Percentiles rank a stretch among this genome's conserved stretches.
phyloP scores from a whole-genome alignment of 2,113 vertebrate genomes.

The Sakesphorus luctuosus region DNA sequence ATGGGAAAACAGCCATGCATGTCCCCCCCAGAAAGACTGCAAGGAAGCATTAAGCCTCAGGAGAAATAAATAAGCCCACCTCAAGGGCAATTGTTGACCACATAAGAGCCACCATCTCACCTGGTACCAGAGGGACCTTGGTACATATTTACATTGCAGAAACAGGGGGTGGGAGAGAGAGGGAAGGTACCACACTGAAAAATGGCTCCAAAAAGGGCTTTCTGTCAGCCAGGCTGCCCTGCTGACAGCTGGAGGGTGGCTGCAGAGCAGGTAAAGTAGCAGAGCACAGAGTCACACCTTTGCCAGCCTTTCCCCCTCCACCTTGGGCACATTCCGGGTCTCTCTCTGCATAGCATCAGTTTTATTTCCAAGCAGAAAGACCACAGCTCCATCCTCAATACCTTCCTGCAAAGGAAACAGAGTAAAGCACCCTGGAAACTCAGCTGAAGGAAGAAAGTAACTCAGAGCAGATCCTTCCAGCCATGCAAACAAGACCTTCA shows the following conservation, averaged over 20 bases:
- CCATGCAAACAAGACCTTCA: not conserved
- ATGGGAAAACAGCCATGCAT: not conserved
- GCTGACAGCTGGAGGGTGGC: not conserved
- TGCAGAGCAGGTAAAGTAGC: not conserved
- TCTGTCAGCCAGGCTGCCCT: not conserved
- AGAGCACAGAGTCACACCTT: slow-evolving; percentile 66
- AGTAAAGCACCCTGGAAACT: not conserved
- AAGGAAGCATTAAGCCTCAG: not conserved
- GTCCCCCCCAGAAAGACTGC: not conserved
- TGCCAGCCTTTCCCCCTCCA: slow-evolving; percentile 78
- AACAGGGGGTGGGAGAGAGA: fast-evolving
- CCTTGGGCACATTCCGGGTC: slow-evolving; percentile 58
- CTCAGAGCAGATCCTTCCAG: not conserved
- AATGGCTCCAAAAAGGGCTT: not conserved
- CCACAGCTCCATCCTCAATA: slow-evolving; percentile 74
- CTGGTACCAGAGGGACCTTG: not conserved
- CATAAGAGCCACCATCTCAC: not conserved
- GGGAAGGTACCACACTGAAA: not conserved
- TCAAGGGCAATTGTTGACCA: not conserved
- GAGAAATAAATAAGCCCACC: not conserved
- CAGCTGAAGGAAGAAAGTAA: not conserved
- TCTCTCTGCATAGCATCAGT: slow-evolving; percentile 62
- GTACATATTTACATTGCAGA: not conserved
- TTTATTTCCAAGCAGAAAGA: slow-evolving; percentile 87
- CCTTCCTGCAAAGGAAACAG: slow-evolving; percentile 73